Base-by-base conservation (phyloP, 2,113 vertebrate species). In the Ceyx melanurus region DNA sequence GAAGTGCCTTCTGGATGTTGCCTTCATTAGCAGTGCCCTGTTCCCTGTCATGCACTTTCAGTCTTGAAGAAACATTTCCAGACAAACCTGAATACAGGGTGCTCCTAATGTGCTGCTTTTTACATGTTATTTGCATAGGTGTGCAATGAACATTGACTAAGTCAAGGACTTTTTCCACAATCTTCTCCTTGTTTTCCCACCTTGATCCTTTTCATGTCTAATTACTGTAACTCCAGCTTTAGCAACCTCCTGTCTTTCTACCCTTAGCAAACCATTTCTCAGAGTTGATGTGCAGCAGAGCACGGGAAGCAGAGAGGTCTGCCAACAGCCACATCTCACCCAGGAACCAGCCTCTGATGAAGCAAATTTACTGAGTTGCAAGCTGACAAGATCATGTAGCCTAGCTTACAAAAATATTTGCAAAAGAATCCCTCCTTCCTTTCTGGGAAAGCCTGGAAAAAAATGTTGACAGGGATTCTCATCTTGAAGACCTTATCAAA, bases 1-100 rank as follows among this genome's bases (percentile, higher is more conserved):
- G 62, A 94, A 81, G 95, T 96, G 94, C 96, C 95, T 96, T 94
- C 75, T 70, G 87, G 91, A 89, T 91, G 79, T 77, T 92, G 78
- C 84, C 72, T 94, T 89, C 91, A 67, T 77, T 82, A 94, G 82
- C 82, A 94, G 84, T 87, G 80, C 84, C 72, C 71, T 87, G 71
- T 78, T 91, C 60, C 67, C 72, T 82, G 37, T 74, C 87, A 67
- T 71, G 95, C 96, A 93, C 92, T 94, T 96, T 95, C 71, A 67
- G 79, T 91, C 94, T 90, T 42, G 95, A 94, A 86, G 82, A 82
- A 93, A 82, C 22, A 46, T 76, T 93, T 94, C 89, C 66, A 82
- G 89, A 93, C 92, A 87, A 93, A 94, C 78, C 81, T 92, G 86
- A 94, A 79, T 2, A 25, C 62, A 71, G 84, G 71, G 67, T 89